Percentiles rank a stretch among this genome's conserved stretches.
Evolutionary conservation across 2,113 vertebrate species (phyloP).

Genomic region (Thymallus thymallus): DNA sequence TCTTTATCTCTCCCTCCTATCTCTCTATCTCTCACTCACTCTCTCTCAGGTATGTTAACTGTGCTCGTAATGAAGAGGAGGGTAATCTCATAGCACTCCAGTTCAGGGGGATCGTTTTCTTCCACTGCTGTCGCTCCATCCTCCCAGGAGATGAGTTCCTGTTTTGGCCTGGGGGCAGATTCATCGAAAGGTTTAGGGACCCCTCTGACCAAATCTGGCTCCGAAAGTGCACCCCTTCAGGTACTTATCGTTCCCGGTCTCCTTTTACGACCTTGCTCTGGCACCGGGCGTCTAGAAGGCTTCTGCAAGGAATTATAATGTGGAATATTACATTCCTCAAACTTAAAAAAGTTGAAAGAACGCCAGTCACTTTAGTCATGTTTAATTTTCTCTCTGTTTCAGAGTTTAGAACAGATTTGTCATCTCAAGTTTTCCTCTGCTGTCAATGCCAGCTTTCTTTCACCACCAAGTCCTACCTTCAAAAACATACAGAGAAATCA

Average conservation of each 20-base stretch:
- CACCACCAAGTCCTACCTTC: constrained; percentile 68
- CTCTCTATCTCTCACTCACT: not conserved
- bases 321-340: not conserved
- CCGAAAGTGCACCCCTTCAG: constrained; percentile 57
- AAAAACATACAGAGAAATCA: constrained; percentile 53
- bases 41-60: constrained; percentile 65
- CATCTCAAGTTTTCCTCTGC: constrained; percentile 59
- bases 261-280: not conserved
- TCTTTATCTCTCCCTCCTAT: no score
- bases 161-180: constrained; percentile 71
- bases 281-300: not conserved
- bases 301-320: not conserved
- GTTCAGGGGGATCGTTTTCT: constrained; percentile 70
- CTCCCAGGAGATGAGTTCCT: constrained; percentile 69
- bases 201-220: constrained; percentile 68
- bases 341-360: not conserved
- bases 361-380: not conserved
- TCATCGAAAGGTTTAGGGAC: constrained; percentile 54
- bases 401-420: constrained; percentile 37
- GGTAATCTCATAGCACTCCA: constrained; percentile 71
- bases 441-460: constrained; percentile 68
- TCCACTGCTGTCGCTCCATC: constrained; percentile 69
- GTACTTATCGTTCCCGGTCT: constrained; percentile 23
- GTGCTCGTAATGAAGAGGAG: constrained; percentile 65
- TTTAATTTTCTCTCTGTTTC: constrained; percentile 2